Conservation (phyloP, 1,140 invertebrate species). For the Marisa cornuarietis region DNA sequence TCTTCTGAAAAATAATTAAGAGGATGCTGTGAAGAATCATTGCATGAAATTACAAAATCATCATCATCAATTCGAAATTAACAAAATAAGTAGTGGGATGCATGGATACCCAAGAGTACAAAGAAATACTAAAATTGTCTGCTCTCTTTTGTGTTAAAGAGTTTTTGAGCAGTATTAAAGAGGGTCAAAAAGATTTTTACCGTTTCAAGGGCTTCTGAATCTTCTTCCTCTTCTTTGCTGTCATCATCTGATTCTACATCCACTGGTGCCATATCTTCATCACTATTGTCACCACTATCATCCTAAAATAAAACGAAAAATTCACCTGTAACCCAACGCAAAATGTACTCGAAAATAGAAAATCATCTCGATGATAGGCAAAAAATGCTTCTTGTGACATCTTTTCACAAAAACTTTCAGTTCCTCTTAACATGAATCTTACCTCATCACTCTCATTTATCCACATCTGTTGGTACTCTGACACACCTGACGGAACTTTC, state of each 20-base stretch:
- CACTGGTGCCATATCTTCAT: slow-evolving; percentile 42
- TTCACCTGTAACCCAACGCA: slow-evolving; percentile 21
- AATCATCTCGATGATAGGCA: background rate
- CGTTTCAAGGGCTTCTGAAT: slow-evolving; percentile 51
- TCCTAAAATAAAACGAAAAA: slow-evolving; percentile 23
- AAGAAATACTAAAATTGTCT: too few species aligned
- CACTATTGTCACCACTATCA: slow-evolving; percentile 33
- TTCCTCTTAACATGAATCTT: background rate
- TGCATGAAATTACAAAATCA: background rate
- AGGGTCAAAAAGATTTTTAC: slow-evolving; percentile 14
- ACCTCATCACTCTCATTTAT: slow-evolving; percentile 77
- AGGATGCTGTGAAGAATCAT: background rate
- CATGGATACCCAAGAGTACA: too few species aligned
- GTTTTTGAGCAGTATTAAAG: background rate
- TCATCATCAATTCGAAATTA: background rate
- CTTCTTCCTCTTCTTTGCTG: slow-evolving; percentile 40
- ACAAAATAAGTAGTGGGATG: background rate
- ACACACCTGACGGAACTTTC: slow-evolving; percentile 91
- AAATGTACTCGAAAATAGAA: background rate
- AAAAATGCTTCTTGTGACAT: background rate
- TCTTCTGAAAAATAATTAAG: too few species aligned
- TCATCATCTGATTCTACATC: slow-evolving; percentile 42
- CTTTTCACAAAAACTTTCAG: background rate
- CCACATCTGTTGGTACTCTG: slow-evolving; percentile 97
- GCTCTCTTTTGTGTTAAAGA: background rate